Conservation (phyloP, 2,888 invertebrate species). For the Empis stercorea region DNA sequence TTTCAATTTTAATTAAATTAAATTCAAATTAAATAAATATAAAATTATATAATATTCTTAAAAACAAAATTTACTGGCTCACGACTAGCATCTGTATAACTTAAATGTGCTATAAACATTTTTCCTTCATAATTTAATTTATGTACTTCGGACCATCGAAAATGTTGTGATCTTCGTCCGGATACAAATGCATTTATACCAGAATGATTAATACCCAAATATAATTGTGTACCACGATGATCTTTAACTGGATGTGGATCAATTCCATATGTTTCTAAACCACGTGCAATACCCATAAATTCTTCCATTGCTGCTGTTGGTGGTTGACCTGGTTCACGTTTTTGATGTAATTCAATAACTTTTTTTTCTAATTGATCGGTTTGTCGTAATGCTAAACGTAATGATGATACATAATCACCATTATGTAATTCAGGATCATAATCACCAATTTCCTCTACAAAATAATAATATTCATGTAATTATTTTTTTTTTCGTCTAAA, state of each 20-base stretch:
- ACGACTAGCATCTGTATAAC: conserved; percentile 72
- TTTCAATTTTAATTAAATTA: background rate
- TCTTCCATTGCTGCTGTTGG: conserved; percentile 67
- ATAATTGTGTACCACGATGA: conserved; percentile 53
- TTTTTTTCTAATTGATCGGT: conserved; percentile 83
- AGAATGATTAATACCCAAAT: conserved; percentile 88
- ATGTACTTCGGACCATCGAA: conserved; percentile 91
- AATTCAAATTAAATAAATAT: background rate
- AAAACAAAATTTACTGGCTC: conserved; percentile 27
- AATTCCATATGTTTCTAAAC: conserved; percentile 91
- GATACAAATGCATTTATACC: conserved; percentile 94
- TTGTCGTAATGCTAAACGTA: conserved; percentile 84
- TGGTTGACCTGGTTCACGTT: conserved; percentile 71
- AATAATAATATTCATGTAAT: too few species aligned
- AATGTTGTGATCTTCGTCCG: conserved; percentile 83
- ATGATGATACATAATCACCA: conserved; percentile 80
- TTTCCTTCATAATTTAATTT: conserved; percentile 95
- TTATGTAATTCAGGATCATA: conserved; percentile 79
- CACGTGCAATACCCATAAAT: conserved; percentile 82
- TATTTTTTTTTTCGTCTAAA: too few species aligned
- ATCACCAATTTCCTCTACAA: conserved; percentile 86
- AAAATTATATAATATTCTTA: background rate
- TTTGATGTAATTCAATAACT: conserved; percentile 84
- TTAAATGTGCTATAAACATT: conserved; percentile 93
- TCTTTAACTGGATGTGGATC: conserved; percentile 76